Evolutionary conservation across 2,888 invertebrate genomes (phyloP), one percentile per base, ranked within the genome.

Genomic region (Dolomedes plantarius): DNA sequence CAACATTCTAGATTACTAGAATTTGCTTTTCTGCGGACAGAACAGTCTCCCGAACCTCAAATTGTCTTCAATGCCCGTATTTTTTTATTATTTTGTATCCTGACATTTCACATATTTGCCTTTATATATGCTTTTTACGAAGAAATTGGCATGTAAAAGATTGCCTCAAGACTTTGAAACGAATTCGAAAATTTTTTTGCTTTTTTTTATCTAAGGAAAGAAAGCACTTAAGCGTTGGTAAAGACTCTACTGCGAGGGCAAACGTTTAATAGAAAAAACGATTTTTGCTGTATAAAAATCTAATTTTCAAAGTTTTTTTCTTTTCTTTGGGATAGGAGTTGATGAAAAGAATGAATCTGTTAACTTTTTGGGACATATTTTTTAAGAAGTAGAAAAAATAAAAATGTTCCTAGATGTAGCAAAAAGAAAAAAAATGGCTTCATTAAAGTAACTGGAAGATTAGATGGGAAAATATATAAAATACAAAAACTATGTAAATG

Each of bases 101-200:
- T 11, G 41, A 46, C 29, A 50, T 29, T 31, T 76, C 65, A 46
- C 75, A 67, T 76, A 46, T 67, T 76, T 67, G 75, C 41, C 7
- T 67, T 67, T 19, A 65, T 23, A 76, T 13, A 23, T 19, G n/a
- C 28, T 56, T 27, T 62, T 76, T 76, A 2, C 23, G 11, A 41
- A 67, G 23, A 28, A 76, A 65, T 67, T 46, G 31, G 67, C 46
- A 67, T 67, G 64, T 76, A 46, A 65, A n/a, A 65, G 28, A 29
- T 46, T 46, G 23, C 46, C 46, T 16, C 19, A 41, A 31, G 46
- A 19, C 67, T 46, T 29, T 6, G 41, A 23, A 46, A 50, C 19
- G 75, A 67, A 65, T 67, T 76, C 29, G 46, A 13, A 23, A 7
- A n/a, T 9, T n/a, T n/a, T n/a, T n/a, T n/a, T n/a, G n/a, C n/a